Base-by-base conservation (phyloP, 2,888 invertebrate species). In the Tetragonisca angustula region DNA sequence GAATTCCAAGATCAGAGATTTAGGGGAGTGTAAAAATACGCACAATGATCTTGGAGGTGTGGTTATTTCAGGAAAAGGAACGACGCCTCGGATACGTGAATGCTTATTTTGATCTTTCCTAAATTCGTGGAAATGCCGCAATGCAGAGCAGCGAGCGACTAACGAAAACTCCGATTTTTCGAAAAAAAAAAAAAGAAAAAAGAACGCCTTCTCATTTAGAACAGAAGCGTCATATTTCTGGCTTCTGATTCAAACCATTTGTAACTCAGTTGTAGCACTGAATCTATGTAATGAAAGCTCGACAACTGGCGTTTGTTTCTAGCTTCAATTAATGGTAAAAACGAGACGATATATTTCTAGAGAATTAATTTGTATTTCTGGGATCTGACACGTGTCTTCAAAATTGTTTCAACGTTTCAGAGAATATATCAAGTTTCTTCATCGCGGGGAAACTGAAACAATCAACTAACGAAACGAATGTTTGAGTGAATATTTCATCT, bases 1-100 rank as follows among this genome's bases (percentile, higher is more conserved):
- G 1, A 49, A 13, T 4, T n/a, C 0, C 4, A 4, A 56, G 13
- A 32, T 32, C 56, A 27, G 17, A 50, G 56, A 36, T 17, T 52
- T 73, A 56, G 17, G 27, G 50, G 21, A 32, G 59, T 32, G 27
- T 56, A 79, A 75, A 75, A 61, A 79, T 79, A 75, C 61, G 36
- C 74, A 32, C 54, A 76, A 79, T 79, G 76, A 17, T 64, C 69
- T 76, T 76, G 69, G 64, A 79, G 54, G 62, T 64, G 69, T 27
- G 36, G 79, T 50, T 79, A 79, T 79, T 79, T 79, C 27, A 43
- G 64, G 79, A 56, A 68, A 68, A 59, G 62, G 62, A 27, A 76
- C 61, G 68, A 62, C 56, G 49, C 76, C 76, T 79, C 54, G 69
- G 32, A 62, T 79, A 64, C 64, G 62, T 24, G 67, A 56, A 68